Percentiles rank a stretch among this genome's conserved stretches.
Evolutionary conservation across 2,113 vertebrate genomes (phyloP).

Genomic region (Dissostichus mawsoni): DNA sequence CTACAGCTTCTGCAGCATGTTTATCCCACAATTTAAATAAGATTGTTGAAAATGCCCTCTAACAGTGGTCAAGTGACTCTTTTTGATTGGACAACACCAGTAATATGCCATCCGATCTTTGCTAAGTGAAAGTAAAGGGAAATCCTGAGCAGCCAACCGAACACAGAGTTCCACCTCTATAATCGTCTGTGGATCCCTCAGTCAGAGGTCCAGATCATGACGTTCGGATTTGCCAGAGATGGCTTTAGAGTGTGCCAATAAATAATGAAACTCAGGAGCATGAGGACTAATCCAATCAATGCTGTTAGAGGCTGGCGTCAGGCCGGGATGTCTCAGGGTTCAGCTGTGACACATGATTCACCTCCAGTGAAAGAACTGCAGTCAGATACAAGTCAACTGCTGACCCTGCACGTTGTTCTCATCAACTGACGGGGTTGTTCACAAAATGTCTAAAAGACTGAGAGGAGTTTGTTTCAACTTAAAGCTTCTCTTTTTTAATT

Average conservation of each 20-base stretch:
- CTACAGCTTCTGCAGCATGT: too few relatives aligned
- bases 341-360: neutral
- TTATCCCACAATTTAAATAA: too few relatives aligned
- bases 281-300: constrained; percentile 34
- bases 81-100: too few relatives aligned
- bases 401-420: too few relatives aligned
- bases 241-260: neutral
- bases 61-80: too few relatives aligned
- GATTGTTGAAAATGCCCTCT: too few relatives aligned
- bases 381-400: neutral
- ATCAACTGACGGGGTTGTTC: too few relatives aligned
- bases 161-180: neutral
- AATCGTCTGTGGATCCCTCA: neutral
- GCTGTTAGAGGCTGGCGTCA: constrained; percentile 2
- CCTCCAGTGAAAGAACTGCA: neutral
- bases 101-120: too few relatives aligned
- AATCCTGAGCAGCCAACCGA: neutral
- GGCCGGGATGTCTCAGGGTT: neutral
- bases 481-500: too few relatives aligned
- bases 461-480: too few relatives aligned
- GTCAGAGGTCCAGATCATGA: neutral
- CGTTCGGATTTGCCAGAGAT: neutral
- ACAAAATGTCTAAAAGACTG: too few relatives aligned
- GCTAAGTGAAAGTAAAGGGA: neutral
- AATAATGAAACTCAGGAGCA: neutral